Percentiles rank a stretch among this genome's conserved stretches.
Evolutionary conservation across 53 echinoderm and acorn worm species (phyloP).

Genomic region (Mesocentrotus franciscanus): DNA sequence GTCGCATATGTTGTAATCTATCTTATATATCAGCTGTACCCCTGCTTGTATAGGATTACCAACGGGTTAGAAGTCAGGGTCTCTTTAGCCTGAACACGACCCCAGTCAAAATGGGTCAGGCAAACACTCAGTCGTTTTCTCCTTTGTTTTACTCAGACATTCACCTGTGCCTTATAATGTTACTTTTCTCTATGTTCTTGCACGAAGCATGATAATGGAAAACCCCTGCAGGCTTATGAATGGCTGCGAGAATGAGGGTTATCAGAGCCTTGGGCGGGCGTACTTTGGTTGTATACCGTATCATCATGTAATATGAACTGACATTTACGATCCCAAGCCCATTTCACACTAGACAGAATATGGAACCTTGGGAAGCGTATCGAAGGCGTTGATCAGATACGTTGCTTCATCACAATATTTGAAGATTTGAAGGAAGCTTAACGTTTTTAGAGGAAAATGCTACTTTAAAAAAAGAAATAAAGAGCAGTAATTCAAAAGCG

Average conservation of each 20-base stretch:
- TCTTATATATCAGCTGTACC: conserved; percentile 15
- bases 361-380: not conserved
- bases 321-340: conserved; percentile 14
- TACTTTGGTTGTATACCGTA: conserved; percentile 7
- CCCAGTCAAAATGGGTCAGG: conserved; percentile 28
- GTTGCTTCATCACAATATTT: not conserved
- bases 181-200: not conserved
- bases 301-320: conserved; percentile 43
- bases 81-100: conserved; percentile 2
- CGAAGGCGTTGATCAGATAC: not conserved
- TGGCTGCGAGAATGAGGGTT: conserved; percentile 37
- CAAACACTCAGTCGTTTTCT: conserved; percentile 26
- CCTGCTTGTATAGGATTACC: conserved; percentile 29
- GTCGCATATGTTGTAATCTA: not conserved
- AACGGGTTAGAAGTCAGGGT: conserved; percentile 32
- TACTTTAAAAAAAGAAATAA: not conserved
- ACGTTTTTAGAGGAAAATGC: not conserved
- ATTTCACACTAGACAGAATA: not conserved
- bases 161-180: conserved; percentile 65
- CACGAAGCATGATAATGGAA: conserved; percentile 46
- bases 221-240: not conserved
- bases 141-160: conserved; percentile 51
- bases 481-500: not conserved
- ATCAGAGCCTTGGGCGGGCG: conserved; percentile 12
- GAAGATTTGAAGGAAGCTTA: not conserved